Evolutionary conservation across 2,797 vertebrate genomes (phyloP).

Genomic region (Paratrypauchen microcephalus): DNA sequence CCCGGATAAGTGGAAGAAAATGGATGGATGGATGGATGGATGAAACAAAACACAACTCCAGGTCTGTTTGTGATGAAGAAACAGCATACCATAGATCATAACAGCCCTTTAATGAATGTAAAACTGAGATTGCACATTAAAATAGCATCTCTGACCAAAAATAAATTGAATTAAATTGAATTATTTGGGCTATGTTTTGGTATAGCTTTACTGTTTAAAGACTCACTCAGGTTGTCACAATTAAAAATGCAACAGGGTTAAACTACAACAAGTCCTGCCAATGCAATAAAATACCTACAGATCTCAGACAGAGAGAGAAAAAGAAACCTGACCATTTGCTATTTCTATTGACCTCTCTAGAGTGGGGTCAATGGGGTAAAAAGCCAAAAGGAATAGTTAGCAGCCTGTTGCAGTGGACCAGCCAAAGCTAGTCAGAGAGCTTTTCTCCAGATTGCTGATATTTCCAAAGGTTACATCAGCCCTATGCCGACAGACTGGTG

Average conservation of each 20-base stretch:
- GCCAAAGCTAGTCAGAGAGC: conserved; percentile 20
- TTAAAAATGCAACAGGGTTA: background rate
- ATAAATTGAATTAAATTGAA: too few relatives aligned
- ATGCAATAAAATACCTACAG: background rate
- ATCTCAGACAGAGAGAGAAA: background rate
- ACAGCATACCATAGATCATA: too few relatives aligned
- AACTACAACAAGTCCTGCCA: background rate
- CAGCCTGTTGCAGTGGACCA: conserved; percentile 33
- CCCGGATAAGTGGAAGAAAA: too few relatives aligned
- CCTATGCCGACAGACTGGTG: conserved; percentile 37
- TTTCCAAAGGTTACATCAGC: conserved; percentile 71
- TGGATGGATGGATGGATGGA: too few relatives aligned
- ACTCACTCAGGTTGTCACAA: background rate
- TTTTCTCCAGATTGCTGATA: conserved; percentile 50
- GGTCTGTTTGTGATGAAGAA: too few relatives aligned
- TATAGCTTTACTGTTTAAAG: background rate
- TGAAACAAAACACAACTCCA: too few relatives aligned
- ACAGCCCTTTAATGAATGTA: too few relatives aligned
- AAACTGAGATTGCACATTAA: too few relatives aligned
- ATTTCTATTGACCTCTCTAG: background rate
- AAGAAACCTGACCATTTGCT: background rate
- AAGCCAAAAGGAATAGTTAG: conserved; percentile 19
- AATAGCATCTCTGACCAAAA: too few relatives aligned
- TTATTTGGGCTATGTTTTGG: too few relatives aligned
- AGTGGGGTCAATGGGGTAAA: background rate